Conservation (phyloP, 30 jellyfish, hydroid and myxozoan species). For the Cassiopea andromeda region DNA sequence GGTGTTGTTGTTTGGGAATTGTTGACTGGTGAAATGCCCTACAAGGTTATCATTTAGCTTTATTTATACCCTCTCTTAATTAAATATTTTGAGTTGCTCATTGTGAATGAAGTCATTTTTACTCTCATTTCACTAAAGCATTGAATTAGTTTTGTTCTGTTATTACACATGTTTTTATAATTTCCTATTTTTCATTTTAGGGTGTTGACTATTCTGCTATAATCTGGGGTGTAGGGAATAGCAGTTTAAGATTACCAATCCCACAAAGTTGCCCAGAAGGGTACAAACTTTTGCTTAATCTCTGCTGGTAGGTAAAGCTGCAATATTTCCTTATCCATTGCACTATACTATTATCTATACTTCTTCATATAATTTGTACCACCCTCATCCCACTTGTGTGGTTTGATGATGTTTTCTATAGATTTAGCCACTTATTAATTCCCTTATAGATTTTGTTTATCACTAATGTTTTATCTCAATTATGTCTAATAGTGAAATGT, state of each 20-base stretch:
- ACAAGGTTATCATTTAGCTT: constrained; percentile 66
- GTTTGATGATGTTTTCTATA: too few species aligned
- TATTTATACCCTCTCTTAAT: background rate
- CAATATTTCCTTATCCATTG: too few species aligned
- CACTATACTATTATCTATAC: too few species aligned
- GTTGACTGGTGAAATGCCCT: constrained; percentile 95
- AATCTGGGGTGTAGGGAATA: constrained; percentile 99
- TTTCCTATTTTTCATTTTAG: constrained; percentile 42
- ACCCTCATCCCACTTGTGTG: too few species aligned
- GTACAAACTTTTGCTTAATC: constrained; percentile 83
- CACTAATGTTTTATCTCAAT: too few species aligned
- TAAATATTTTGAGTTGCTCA: background rate
- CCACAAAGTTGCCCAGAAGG: constrained; percentile 99
- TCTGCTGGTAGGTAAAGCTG: constrained; percentile 87
- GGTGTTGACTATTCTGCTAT: constrained; percentile 99
- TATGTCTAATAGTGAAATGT: too few species aligned
- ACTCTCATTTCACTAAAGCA: too few species aligned
- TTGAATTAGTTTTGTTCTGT: background rate
- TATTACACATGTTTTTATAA: background rate
- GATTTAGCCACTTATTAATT: too few species aligned
- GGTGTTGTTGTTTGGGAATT: constrained; percentile 98
- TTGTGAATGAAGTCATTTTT: too few species aligned
- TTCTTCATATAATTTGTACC: too few species aligned
- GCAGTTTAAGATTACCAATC: constrained; percentile 90
- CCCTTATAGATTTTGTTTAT: too few species aligned